Evolutionary conservation across 2,888 invertebrate species (phyloP).

Genomic region (Chelonus formosanus): DNA sequence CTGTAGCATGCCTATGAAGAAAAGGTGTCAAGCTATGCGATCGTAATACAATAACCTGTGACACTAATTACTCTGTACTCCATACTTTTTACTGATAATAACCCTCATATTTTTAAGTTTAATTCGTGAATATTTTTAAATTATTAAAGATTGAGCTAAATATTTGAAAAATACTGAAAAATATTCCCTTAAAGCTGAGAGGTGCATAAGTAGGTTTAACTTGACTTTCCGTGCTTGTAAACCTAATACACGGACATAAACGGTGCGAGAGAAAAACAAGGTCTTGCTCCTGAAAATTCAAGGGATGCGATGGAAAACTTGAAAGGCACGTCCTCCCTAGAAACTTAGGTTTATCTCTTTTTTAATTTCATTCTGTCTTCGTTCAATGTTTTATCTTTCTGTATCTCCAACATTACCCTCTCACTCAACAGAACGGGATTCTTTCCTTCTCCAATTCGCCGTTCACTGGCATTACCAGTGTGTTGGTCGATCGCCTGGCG

Average conservation of each 20-base stretch:
- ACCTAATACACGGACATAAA: neutral
- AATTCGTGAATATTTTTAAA: neutral
- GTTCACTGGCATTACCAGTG: conserved; percentile 53
- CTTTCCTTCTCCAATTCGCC: conserved; percentile 59
- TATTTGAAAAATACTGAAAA: too few relatives aligned
- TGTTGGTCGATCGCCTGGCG: conserved; percentile 58
- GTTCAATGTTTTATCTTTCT: conserved; percentile 33
- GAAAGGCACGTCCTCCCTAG: conserved; percentile 42
- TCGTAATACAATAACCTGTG: conserved; percentile 34
- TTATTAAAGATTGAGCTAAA: too few relatives aligned
- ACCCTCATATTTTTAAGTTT: conserved; percentile 9
- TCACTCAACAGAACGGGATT: conserved; percentile 60
- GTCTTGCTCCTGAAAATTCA: conserved; percentile 45
- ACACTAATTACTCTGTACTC: conserved; percentile 14
- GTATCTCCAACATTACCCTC: conserved; percentile 36
- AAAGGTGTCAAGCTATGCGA: conserved; percentile 16
- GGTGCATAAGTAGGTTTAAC: too few relatives aligned
- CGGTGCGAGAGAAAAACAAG: conserved; percentile 13
- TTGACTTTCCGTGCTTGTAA: neutral
- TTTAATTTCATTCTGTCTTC: conserved; percentile 21
- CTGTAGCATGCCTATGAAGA: neutral
- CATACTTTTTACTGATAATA: conserved; percentile 15
- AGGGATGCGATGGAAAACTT: conserved; percentile 51
- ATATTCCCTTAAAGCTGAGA: too few relatives aligned
- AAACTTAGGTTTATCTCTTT: conserved; percentile 34